These are phyloP conservation scores for Corvus cornix DNA, from an alignment of 2,113 vertebrate species.

Conservation along the genomic window DNA sequence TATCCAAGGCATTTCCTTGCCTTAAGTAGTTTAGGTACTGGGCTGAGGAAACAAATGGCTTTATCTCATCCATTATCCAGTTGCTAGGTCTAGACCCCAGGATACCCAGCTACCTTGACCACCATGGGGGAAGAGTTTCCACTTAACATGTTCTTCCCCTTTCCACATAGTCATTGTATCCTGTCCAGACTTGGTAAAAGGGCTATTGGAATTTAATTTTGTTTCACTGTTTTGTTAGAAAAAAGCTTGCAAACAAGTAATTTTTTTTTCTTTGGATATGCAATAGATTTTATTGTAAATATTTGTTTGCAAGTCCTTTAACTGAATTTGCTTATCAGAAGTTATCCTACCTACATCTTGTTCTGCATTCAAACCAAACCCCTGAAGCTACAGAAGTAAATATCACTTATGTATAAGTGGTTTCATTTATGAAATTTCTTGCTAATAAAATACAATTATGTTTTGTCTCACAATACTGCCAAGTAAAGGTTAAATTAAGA, in stretches of 20 bases:
- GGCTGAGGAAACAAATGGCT: background rate
- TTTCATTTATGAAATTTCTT: background rate
- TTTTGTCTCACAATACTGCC: background rate
- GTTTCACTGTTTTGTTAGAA: background rate
- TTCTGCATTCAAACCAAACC: background rate
- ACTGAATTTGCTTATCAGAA: background rate
- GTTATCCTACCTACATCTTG: background rate
- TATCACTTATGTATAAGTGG: background rate
- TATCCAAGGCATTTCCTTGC: background rate
- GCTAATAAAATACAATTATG: background rate
- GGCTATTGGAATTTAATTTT: background rate
- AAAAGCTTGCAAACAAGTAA: background rate
- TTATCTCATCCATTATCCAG: background rate
- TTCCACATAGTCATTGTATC: background rate
- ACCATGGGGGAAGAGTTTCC: background rate
- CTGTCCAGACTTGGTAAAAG: background rate
- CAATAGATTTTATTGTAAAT: background rate
- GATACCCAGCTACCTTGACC: background rate
- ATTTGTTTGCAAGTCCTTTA: background rate
- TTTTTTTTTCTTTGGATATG: background rate
- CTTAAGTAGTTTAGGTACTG: background rate
- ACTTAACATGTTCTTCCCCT: background rate
- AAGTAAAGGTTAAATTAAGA: conserved; percentile 9
- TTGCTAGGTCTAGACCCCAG: background rate
- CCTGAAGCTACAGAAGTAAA: background rate